Base-by-base conservation (phyloP, 2,888 invertebrate species). In the Lithosia quadra region DNA sequence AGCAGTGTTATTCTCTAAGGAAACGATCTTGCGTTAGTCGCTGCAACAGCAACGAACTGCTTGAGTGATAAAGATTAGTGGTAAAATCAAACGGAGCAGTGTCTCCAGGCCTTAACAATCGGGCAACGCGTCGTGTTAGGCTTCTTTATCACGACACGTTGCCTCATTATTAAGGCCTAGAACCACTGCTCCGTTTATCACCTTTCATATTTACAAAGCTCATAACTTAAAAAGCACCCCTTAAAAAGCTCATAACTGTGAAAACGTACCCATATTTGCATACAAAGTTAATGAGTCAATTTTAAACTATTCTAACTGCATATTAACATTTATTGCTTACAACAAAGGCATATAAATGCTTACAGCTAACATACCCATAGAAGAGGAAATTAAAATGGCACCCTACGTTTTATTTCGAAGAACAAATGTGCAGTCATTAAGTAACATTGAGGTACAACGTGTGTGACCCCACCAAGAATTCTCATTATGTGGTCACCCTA, bases 371-470 rank as follows among this genome's bases (percentile, higher is more conserved):
- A 66, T 57, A 69, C 33, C 66, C 39, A 71, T 69, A 69, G 61
- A 69, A 76, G 65, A 71, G 18, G 34, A 10, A 68, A 74, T 79
- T 76, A 81, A 75, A 80, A 79, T 61, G 68, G 71, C 65, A 71
- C 69, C 66, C 69, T 11, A 63, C 73, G 72, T 82, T 81, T 73
- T 76, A 78, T 77, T 65, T 64, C 67, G 70, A 77, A 79, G 74
- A 79, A 81, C 75, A 84, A 86, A 87, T 82, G 84, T 82, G 78
- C 79, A 80, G 83, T 84, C 87, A 86, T 86, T 86, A 84, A 81
- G 84, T 76, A 79, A 82, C 79, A 55, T 69, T 76, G 76, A 72
- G 74, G 79, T 63, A 24, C 33, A 67, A 67, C 55, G 56, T 24
- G 24, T 24, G 39, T 49, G 84, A 78, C 77, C 77, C 78, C 81